phyloP scores from a whole-genome alignment of 2,888 invertebrate species.

The Drosophila demipolita region DNA sequence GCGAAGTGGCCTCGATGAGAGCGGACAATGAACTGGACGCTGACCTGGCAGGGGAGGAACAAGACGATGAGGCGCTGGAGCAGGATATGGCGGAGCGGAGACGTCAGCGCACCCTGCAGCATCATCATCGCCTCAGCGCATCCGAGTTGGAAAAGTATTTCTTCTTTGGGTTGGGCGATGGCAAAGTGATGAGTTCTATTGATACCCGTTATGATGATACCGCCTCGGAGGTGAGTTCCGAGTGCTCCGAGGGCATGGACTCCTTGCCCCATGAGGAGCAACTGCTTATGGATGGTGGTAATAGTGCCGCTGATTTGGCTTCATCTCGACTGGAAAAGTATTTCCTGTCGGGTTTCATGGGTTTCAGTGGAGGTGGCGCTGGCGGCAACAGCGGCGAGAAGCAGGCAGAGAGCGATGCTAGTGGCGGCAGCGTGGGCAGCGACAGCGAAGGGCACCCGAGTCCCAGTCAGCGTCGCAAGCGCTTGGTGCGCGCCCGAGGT shows the following conservation, averaged over 20 bases:
- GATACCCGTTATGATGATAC: conserved; percentile 87
- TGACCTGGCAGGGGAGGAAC: neutral
- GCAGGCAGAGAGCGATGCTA: conserved; percentile 88
- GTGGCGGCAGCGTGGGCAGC: conserved; percentile 93
- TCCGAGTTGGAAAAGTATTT: conserved; percentile 96
- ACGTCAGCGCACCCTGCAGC: conserved; percentile 82
- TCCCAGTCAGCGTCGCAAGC: conserved; percentile 93
- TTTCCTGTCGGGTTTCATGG: conserved; percentile 94
- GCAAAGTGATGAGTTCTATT: conserved; percentile 85
- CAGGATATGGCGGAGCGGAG: conserved; percentile 83
- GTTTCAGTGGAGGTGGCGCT: conserved; percentile 87
- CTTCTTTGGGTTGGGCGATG: conserved; percentile 93
- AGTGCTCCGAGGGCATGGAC: conserved; percentile 93
- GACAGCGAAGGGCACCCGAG: conserved; percentile 95
- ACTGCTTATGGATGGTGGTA: conserved; percentile 84
- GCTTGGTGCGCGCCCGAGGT: conserved; percentile 92
- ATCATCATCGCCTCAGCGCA: conserved; percentile 89
- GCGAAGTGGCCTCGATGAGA: conserved; percentile 90
- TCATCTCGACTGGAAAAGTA: conserved; percentile 95
- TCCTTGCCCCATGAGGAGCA: conserved; percentile 87
- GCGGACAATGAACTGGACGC: conserved; percentile 66
- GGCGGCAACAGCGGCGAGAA: conserved; percentile 85
- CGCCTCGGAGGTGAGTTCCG: conserved; percentile 93
- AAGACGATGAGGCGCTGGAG: conserved; percentile 39
- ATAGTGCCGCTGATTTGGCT: conserved; percentile 90